phyloP scores from a whole-genome alignment of 2,113 vertebrate species.

The Sander lucioperca region DNA sequence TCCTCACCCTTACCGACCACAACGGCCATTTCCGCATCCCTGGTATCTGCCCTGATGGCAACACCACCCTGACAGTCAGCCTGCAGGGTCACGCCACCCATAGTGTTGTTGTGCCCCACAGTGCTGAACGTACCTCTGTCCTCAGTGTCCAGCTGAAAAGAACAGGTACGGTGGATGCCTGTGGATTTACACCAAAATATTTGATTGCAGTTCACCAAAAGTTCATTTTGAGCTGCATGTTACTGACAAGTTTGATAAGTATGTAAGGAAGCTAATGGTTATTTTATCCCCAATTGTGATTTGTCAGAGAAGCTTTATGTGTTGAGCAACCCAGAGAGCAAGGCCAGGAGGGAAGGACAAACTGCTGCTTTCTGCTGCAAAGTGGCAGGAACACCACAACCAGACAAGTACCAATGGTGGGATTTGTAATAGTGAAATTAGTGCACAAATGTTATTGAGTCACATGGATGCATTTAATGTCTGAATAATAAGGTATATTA shows the following conservation, averaged over 20 bases:
- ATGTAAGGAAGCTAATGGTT: neutral
- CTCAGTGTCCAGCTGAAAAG: constrained; percentile 89
- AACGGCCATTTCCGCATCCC: constrained; percentile 91
- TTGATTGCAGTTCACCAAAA: neutral
- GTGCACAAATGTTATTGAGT: neutral
- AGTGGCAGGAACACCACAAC: constrained; percentile 86
- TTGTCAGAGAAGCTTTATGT: constrained; percentile 90
- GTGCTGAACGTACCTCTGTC: constrained; percentile 81
- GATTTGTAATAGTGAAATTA: constrained; percentile 25
- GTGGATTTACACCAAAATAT: neutral
- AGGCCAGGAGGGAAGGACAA: constrained; percentile 90
- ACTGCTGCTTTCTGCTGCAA: constrained; percentile 92
- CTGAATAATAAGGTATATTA: neutral
- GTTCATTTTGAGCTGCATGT: neutral
- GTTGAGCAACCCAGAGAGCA: constrained; percentile 88
- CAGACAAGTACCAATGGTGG: constrained; percentile 92
- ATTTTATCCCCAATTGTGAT: neutral
- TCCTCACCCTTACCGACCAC: constrained; percentile 87
- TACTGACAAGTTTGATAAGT: neutral
- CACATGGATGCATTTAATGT: neutral
- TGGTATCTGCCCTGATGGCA: constrained; percentile 92
- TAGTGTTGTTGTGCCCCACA: constrained; percentile 79
- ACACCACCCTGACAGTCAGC: constrained; percentile 87
- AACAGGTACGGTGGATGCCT: constrained; percentile 84
- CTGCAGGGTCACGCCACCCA: constrained; percentile 87